Evolutionary conservation across 2,797 vertebrate species (phyloP).

Genomic region (Gallinago nigripennis): DNA sequence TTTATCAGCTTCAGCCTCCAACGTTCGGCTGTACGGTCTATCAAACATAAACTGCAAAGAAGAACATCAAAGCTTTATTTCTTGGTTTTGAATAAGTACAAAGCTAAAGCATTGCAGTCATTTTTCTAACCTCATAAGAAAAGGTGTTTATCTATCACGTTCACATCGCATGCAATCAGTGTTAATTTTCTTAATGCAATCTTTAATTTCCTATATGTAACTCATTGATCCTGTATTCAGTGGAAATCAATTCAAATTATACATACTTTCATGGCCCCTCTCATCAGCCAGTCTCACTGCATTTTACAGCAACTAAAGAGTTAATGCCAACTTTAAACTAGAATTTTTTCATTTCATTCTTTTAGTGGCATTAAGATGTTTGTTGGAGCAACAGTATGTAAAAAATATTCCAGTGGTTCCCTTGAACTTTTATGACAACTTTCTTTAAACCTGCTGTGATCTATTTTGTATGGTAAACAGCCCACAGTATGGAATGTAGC

Average conservation of each 20-base stretch:
- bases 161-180: background rate
- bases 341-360: background rate
- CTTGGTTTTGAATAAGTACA: background rate
- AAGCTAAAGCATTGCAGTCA: background rate
- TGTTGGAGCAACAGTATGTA: background rate
- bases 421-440: background rate
- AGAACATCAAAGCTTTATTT: background rate
- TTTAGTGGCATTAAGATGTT: background rate
- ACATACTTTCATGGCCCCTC: background rate
- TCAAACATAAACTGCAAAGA: conserved; percentile 85
- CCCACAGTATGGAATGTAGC: background rate
- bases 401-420: background rate
- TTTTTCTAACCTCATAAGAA: background rate
- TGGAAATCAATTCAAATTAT: background rate
- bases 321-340: background rate
- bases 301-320: background rate
- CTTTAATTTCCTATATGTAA: background rate
- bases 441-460: background rate
- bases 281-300: background rate
- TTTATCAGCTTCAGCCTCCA: conserved; percentile 92
- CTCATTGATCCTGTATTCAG: background rate
- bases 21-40: conserved; percentile 88
- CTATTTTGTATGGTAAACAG: background rate
- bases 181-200: background rate
- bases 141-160: background rate